These are phyloP conservation scores for Malachius bipustulatus DNA, from an alignment of 2,888 invertebrate genomes.

Conservation along the genomic window DNA sequence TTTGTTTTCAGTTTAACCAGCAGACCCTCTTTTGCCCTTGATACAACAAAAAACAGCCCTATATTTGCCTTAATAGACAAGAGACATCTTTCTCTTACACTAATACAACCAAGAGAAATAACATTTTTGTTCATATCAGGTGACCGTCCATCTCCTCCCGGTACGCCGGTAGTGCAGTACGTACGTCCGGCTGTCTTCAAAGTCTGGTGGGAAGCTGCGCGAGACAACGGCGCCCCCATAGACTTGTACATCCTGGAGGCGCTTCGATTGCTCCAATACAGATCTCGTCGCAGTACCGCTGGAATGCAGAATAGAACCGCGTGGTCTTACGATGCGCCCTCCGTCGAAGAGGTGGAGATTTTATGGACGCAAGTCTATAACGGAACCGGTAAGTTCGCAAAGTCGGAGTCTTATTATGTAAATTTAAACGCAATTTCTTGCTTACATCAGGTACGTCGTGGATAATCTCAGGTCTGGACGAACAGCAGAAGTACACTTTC, in stretches of 20 bases:
- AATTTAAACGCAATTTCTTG: too few species aligned
- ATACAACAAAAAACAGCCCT: too few species aligned
- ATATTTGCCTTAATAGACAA: too few species aligned
- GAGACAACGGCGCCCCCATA: slow-evolving; percentile 65
- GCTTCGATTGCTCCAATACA: slow-evolving; percentile 29
- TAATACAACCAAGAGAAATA: neutral
- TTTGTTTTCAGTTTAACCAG: too few species aligned
- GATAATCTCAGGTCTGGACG: slow-evolving; percentile 56
- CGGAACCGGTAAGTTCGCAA: slow-evolving; percentile 55
- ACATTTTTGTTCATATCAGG: slow-evolving; percentile 36
- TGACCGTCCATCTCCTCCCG: slow-evolving; percentile 70
- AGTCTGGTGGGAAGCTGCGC: slow-evolving; percentile 70
- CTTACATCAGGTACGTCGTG: slow-evolving; percentile 69
- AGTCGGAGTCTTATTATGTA: too few species aligned
- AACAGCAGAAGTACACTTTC: slow-evolving; percentile 53
- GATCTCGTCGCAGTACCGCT: slow-evolving; percentile 29
- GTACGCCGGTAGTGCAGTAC: slow-evolving; percentile 59
- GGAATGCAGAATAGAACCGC: slow-evolving; percentile 28
- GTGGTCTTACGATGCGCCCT: slow-evolving; percentile 36
- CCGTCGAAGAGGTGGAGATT: slow-evolving; percentile 45
- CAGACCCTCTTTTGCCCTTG: too few species aligned
- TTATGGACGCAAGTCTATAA: slow-evolving; percentile 60
- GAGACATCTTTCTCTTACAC: neutral
- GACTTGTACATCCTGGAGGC: slow-evolving; percentile 67
- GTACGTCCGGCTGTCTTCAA: slow-evolving; percentile 63